These are phyloP conservation scores for Palloptera scutellata DNA, from an alignment of 2,888 invertebrate species.

Conservation along the genomic window DNA sequence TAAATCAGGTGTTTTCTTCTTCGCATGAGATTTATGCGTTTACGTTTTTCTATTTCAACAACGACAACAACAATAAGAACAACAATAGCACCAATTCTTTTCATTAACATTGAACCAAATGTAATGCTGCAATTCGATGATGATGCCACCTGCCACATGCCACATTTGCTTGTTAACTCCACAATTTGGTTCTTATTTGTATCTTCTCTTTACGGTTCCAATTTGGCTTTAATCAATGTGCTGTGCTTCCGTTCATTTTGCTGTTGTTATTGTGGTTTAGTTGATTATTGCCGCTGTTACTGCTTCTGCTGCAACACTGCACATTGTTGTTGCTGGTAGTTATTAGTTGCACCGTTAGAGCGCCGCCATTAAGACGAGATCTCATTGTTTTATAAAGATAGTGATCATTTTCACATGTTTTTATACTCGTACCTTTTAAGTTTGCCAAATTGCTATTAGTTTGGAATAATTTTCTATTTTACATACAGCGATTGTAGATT, in stretches of 20 bases:
- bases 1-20: too few relatives aligned
- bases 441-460: neutral
- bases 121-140: neutral
- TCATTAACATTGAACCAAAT: neutral
- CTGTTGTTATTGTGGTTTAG: neutral
- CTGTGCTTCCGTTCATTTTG: slow-evolving; percentile 39
- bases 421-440: neutral
- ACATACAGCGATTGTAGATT: neutral
- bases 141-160: neutral
- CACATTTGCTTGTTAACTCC: slow-evolving; percentile 22
- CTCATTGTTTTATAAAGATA: slow-evolving; percentile 3
- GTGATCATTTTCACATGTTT: neutral
- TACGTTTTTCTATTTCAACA: neutral
- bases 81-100: neutral
- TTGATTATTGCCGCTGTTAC: neutral
- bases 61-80: neutral
- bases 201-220: slow-evolving; percentile 16
- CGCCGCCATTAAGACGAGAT: neutral
- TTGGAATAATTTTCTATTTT: neutral
- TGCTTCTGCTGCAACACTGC: neutral
- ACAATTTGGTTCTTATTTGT: slow-evolving; percentile 25
- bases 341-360: slow-evolving; percentile 4
- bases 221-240: slow-evolving; percentile 37
- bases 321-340: neutral
- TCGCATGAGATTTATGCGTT: neutral